phyloP scores from a whole-genome alignment of 2,888 invertebrate genomes.

The Mongoloraphidia duomilia region DNA sequence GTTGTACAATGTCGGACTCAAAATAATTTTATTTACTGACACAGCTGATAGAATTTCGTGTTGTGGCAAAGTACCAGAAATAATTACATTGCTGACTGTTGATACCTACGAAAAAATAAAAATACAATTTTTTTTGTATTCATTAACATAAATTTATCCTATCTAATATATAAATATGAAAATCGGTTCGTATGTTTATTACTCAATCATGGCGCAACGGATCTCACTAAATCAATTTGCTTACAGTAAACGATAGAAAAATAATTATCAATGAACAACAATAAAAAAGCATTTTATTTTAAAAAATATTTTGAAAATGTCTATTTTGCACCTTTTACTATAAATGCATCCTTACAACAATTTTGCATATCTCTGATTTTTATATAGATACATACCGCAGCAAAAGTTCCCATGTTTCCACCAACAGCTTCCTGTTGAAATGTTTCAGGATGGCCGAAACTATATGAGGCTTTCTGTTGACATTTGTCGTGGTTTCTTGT shows the following conservation, averaged over 20 bases:
- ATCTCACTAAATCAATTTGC: too few species aligned
- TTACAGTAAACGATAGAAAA: too few species aligned
- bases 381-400: constrained; percentile 28
- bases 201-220: too few species aligned
- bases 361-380: too few species aligned
- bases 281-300: too few species aligned
- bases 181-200: too few species aligned
- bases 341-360: too few species aligned
- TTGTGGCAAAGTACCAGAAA: constrained; percentile 36
- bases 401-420: constrained; percentile 35
- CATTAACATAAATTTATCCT: too few species aligned
- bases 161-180: too few species aligned
- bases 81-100: constrained; percentile 39
- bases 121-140: not conserved
- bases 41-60: constrained; percentile 50
- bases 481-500: constrained; percentile 49
- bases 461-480: constrained; percentile 45
- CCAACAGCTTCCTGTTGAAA: constrained; percentile 38
- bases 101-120: constrained; percentile 25
- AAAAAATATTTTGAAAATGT: too few species aligned
- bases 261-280: too few species aligned
- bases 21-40: constrained; percentile 43
- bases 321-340: too few species aligned
- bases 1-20: constrained; percentile 42
- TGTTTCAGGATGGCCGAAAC: constrained; percentile 44